Evolutionary conservation across 2,888 invertebrate genomes (phyloP), one percentile per base, ranked within the genome.

Genomic region (Thymelicus acteon): DNA sequence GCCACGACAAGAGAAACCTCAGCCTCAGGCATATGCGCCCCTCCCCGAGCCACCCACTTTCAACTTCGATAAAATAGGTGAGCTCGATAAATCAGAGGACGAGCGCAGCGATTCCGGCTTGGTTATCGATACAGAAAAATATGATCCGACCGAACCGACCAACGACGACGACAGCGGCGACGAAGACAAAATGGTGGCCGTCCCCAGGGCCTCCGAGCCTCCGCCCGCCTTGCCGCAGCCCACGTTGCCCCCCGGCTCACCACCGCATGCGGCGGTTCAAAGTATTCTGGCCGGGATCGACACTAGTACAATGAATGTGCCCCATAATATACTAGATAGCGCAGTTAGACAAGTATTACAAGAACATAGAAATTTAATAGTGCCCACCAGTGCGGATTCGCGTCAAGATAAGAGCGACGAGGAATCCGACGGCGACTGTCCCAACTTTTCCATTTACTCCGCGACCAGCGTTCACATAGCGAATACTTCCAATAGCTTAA

Each of bases 391-490:
- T 69, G 8, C 68, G 73, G 72, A 76, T 49, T 48, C 74, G 4
- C 73, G 67, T 58, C 84, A 85, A 72, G 85, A 82, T 64, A 84
- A 87, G 60, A 94, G 93, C 72, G 91, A 91, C 73, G 89, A 89
- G 13, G 91, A 89, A 64, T 95, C 95, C 19, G 95, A 95, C 68
- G 96, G 96, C 0, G 97, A 96, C 78, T 97, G 97, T 86, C 97
- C 97, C 6, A 97, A 97, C 86, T 97, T 97, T 85, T 96, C 96
- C 12, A 96, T 97, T 76, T 97, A 97, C 88, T 97, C 97, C 0
- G 96, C 96, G 8, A 96, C 97, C 78, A 97, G 97, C 73, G 96
- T 97, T 82, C 96, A 96, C 76, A 95, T 97, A 65, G 96, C 96
- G 0, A 94, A 95, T 76, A 94, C 92, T 73, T 76, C 82, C 37